Evolutionary conservation across 2,113 vertebrate species (phyloP), one percentile per base, ranked within the genome.

Genomic region (Alaudala cheleensis): DNA sequence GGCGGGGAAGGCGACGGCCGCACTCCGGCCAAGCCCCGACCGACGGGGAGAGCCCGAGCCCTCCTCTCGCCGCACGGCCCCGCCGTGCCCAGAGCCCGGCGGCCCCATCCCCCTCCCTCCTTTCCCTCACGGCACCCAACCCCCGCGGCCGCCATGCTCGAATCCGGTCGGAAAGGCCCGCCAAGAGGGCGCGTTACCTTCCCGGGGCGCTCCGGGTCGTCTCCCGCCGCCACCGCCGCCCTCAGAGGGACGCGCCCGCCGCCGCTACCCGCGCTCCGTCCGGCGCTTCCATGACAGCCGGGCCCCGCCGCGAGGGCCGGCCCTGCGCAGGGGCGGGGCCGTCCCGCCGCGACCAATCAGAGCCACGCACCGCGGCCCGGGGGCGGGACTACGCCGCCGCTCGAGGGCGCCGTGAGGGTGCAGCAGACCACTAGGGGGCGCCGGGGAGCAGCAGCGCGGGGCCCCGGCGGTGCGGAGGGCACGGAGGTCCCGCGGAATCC

Each of bases 271-370:
- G 16, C 47, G 56, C 33, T 73, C 67, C 57, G 31, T 66, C 23
- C 95, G 51, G 65, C 77, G 60, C 92, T 96, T 93, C 97, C 98
- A 97, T 97, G 76, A 85, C 92, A 96, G 92, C 67, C 58, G 5
- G 34, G 39, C 65, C 80, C 72, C 83, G 11, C 44, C 49, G 12
- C 61, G 54, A 79, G 31, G 23, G 77, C 81, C 87, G 49, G 71
- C 90, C 89, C 76, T 66, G 28, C 74, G 45, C 29, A 61, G 34
- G 57, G 57, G 73, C 53, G 54, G 51, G 29, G 65, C 26, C 6
- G 73, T 54, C 8, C 19, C 57, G 76, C 66, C 74, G 10, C 14
- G 4, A 12, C 85, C 86, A 85, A 93, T 89, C 73, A 51, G 50
- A 24, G 29, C 77, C 51, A 50, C 14, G 23, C 6, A 5, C 28